A percentile compares a stretch with the other conserved stretches of the same genome.
Evolutionary conservation across 2,888 invertebrate species (phyloP).

Genomic region (Parasteatoda lunata): DNA sequence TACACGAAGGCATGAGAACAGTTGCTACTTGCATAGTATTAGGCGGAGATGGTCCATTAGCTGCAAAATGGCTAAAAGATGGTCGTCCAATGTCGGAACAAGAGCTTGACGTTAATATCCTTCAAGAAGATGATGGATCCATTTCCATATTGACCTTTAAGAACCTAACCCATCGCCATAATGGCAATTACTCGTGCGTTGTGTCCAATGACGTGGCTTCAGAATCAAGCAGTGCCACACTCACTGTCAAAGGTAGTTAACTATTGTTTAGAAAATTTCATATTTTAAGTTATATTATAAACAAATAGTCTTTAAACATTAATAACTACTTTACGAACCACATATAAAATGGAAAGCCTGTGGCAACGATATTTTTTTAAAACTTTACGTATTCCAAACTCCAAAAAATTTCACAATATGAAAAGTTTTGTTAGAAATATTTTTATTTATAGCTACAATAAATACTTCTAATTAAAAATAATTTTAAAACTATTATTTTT

Average conservation of each 20-base stretch:
- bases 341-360: too few relatives aligned
- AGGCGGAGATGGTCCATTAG: constrained; percentile 72
- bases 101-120: constrained; percentile 51
- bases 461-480: too few relatives aligned
- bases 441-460: too few relatives aligned
- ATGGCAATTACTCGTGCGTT: constrained; percentile 73
- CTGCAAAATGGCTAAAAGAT: constrained; percentile 74
- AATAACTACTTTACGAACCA: too few relatives aligned
- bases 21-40: constrained; percentile 64
- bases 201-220: constrained; percentile 72
- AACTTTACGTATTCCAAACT: not conserved
- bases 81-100: constrained; percentile 72
- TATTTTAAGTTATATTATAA: too few relatives aligned
- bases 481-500: too few relatives aligned
- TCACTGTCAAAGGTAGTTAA: constrained; percentile 69
- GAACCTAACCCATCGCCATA: constrained; percentile 72
- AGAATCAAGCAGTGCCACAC: constrained; percentile 72
- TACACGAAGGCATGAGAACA: constrained; percentile 67
- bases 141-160: constrained; percentile 73
- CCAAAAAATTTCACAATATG: not conserved
- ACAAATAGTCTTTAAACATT: too few relatives aligned
- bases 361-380: too few relatives aligned
- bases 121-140: constrained; percentile 69
- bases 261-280: not conserved
- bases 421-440: too few relatives aligned